phyloP scores from a whole-genome alignment of 2,888 invertebrate genomes.

The Papilio gigon region DNA sequence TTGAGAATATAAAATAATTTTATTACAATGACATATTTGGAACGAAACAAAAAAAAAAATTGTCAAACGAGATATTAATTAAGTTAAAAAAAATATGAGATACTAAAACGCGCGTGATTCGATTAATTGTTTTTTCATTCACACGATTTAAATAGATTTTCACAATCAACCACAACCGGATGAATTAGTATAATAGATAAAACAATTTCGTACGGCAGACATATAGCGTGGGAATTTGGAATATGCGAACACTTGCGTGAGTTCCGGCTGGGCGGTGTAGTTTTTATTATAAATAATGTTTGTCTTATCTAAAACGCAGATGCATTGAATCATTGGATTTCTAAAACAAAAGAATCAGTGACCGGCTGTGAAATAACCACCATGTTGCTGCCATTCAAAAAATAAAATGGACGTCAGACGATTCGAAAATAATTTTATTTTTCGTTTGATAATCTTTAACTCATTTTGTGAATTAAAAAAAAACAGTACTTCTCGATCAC shows the following conservation, averaged over 20 bases:
- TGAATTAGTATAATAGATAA: background rate
- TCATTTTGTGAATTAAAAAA: background rate
- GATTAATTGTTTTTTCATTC: no score
- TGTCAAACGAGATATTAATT: no score
- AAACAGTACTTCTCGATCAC: background rate
- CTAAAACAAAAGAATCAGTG: conserved; percentile 4
- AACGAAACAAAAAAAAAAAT: background rate
- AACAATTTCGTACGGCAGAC: background rate
- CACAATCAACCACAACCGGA: conserved; percentile 1
- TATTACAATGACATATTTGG: background rate
- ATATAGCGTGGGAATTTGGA: conserved; percentile 20
- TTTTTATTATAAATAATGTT: conserved; percentile 26
- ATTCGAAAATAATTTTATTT: conserved; percentile 15
- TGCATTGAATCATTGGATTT: conserved; percentile 22
- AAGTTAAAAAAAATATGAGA: no score
- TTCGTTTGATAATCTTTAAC: background rate
- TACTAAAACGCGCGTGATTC: no score
- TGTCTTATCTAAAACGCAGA: conserved; percentile 24
- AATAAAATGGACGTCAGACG: conserved; percentile 14
- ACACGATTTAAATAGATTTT: no score
- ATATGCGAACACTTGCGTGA: conserved; percentile 26
- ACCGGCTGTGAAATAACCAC: background rate
- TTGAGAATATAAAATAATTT: background rate
- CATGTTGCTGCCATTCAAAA: conserved; percentile 14
- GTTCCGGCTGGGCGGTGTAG: conserved; percentile 4